Base-by-base conservation (phyloP, 2,888 invertebrate species). In the Leucoptera coffeella region DNA sequence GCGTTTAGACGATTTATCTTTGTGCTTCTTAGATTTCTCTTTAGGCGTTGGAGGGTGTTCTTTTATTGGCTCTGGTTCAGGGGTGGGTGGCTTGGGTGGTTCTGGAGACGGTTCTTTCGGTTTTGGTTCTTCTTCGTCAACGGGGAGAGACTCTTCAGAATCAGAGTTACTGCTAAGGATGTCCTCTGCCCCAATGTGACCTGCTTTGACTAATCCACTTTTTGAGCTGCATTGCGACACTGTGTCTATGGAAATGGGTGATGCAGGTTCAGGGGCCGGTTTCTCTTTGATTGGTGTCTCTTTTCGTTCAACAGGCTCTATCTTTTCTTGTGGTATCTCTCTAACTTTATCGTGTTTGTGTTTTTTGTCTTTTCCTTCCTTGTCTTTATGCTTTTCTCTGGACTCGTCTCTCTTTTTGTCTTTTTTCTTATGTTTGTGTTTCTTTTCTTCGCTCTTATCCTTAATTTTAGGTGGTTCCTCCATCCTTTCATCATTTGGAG, bases 401-500 rank as follows among this genome's bases (percentile, higher is more conserved):
- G 64, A 62, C 36, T 81, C 80, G 42, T 78, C 71, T 28, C 73
- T 73, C 42, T 78, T 82, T 40, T 81, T 82, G 35, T 78, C 77
- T 46, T 78, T 77, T 46, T 77, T 77, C 54, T 78, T 78, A 36
- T 77, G 76, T 43, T 78, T 78, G 35, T 77, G 75, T 38, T 73
- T 73, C 33, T 69, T 62, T 41, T 74, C 74, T 24, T 73, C 64
- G 29, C 62, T 58, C 39, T 74, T 75, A 12, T 74, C 75, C 45
- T 64, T 71, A 28, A 57, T 43, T 40, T 69, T 72, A 23, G 55
- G n/a, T n/a, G n/a, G 56, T 35, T 38, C 50, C 34, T 60, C 60
- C 28, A 42, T 31, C 19, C 52, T 45, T 17, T 67, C 64, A 31
- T 65, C 69, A 34, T 50, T 43, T 19, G 65, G 59, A 11, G 64